Conservation (phyloP, 1,140 invertebrate genomes). For the Paraescarpia echinospica region DNA sequence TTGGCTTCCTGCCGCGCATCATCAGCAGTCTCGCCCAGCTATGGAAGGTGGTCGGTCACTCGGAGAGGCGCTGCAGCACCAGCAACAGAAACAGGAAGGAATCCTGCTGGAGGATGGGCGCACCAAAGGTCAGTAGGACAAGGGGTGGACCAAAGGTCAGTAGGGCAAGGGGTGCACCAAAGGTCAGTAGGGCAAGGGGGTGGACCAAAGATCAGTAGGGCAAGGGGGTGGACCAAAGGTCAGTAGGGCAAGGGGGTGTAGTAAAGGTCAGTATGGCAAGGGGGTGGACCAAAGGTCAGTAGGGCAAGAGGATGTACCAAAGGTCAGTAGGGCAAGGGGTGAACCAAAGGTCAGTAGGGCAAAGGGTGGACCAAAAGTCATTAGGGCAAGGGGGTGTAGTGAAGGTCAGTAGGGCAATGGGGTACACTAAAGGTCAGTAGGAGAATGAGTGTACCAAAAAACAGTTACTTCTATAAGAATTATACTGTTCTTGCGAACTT, state of each 20-base stretch:
- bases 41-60: slow-evolving; percentile 71
- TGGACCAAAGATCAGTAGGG: not conserved
- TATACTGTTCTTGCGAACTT: too few relatives aligned
- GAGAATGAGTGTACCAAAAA: too few relatives aligned
- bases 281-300: not conserved
- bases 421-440: too few relatives aligned
- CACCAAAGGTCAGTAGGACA: slow-evolving; percentile 54
- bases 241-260: not conserved
- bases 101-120: slow-evolving; percentile 53
- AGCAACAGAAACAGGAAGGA: slow-evolving; percentile 33
- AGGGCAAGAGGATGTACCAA: too few relatives aligned
- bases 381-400: too few relatives aligned
- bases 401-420: too few relatives aligned
- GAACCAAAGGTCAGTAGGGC: too few relatives aligned
- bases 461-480: too few relatives aligned
- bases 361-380: too few relatives aligned
- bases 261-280: too few relatives aligned
- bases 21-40: slow-evolving; percentile 76
- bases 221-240: too few relatives aligned
- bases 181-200: not conserved
- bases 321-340: too few relatives aligned
- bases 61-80: slow-evolving; percentile 57
- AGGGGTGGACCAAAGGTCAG: not conserved
- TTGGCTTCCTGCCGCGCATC: slow-evolving; percentile 80
- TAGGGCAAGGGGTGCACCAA: not conserved